Conservation (phyloP, 2,797 vertebrate genomes). For the Myripristis murdjan region DNA sequence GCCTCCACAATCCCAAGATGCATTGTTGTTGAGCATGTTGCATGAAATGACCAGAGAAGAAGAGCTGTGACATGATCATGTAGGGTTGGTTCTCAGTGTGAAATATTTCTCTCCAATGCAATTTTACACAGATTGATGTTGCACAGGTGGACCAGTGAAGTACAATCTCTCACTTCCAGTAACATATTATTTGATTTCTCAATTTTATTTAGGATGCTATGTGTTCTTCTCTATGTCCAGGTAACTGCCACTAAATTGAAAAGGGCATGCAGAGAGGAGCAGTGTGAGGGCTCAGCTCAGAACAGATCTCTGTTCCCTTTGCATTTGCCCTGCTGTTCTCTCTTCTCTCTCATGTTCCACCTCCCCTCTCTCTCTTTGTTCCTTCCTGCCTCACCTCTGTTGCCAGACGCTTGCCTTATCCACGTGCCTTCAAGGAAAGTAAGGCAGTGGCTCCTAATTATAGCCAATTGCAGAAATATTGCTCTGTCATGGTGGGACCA, state of each 20-base stretch:
- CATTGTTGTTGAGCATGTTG: conserved; percentile 16
- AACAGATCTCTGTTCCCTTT: conserved; percentile 37
- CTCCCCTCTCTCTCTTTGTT: conserved; percentile 15
- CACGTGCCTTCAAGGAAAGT: conserved; percentile 44
- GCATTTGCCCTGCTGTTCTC: conserved; percentile 9
- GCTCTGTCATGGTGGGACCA: conserved; percentile 43
- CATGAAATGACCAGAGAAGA: conserved; percentile 27
- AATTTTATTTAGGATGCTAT: background rate
- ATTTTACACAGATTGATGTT: background rate
- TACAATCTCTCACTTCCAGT: background rate
- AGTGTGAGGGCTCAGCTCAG: conserved; percentile 1
- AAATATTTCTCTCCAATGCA: background rate
- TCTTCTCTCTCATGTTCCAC: conserved; percentile 16
- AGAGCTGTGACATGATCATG: conserved; percentile 4
- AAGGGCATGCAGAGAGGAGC: conserved; percentile 10
- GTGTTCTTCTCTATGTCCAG: background rate
- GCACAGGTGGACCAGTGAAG: background rate
- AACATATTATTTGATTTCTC: background rate
- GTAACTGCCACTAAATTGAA: background rate
- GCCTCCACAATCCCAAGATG: conserved; percentile 25
- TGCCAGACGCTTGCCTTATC: background rate
- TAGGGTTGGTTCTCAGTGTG: background rate
- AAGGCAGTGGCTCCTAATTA: conserved; percentile 60
- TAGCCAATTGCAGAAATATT: conserved; percentile 58
- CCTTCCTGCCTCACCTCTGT: conserved; percentile 3